These are phyloP conservation scores for Tauraco erythrolophus DNA, from an alignment of 2,113 vertebrate genomes.

Conservation along the genomic window DNA sequence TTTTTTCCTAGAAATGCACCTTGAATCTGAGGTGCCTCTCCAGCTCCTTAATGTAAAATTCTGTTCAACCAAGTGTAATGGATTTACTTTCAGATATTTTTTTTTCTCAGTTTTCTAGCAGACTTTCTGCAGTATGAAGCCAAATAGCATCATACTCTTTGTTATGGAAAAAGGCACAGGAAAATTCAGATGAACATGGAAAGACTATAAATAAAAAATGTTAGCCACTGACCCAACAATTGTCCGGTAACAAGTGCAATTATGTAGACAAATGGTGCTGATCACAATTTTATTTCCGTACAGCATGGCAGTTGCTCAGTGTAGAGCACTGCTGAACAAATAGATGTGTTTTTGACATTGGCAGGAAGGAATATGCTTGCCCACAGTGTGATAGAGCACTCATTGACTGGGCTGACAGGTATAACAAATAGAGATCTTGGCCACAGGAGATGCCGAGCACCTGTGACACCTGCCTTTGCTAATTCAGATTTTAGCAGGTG, in stretches of 20 bases:
- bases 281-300: background rate
- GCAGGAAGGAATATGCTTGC: background rate
- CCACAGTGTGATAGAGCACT: background rate
- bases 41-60: background rate
- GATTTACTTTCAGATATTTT: background rate
- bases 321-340: background rate
- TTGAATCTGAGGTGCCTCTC: background rate
- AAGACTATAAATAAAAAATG: background rate
- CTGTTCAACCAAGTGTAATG: background rate
- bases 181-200: background rate
- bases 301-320: background rate
- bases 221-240: background rate
- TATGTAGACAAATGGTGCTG: conserved; percentile 25
- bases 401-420: background rate
- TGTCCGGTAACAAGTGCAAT: conserved; percentile 8
- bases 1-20: background rate
- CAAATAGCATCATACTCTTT: background rate
- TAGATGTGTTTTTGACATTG: background rate
- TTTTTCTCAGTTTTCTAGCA: background rate
- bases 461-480: background rate
- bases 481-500: background rate
- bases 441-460: background rate
- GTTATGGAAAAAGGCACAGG: background rate
- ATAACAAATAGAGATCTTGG: background rate
- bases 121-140: background rate